These are phyloP conservation scores for Pseudocheirus occidentalis DNA, from an alignment of 2,797 vertebrate genomes.

Conservation along the genomic window DNA sequence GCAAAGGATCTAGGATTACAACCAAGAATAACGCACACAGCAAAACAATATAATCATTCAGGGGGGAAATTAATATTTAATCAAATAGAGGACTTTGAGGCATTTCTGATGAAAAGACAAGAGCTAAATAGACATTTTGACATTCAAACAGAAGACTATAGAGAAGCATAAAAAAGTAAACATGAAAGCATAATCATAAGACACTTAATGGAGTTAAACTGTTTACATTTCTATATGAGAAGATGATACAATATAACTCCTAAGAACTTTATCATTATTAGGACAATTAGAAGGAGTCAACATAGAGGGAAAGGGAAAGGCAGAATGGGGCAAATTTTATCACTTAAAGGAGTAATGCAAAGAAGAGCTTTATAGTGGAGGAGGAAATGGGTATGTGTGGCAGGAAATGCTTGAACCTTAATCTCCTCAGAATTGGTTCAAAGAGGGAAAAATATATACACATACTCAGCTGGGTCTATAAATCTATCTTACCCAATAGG, in stretches of 20 bases:
- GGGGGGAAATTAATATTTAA: neutral
- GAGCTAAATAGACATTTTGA: neutral
- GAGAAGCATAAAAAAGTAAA: neutral
- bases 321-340: no score
- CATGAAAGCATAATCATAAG: neutral
- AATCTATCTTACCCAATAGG: neutral
- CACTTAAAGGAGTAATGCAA: no score
- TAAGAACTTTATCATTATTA: neutral
- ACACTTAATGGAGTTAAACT: neutral
- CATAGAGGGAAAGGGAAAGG: neutral
- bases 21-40: neutral
- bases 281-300: neutral
- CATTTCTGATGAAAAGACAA: neutral
- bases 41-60: neutral
- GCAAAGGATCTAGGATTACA: neutral
- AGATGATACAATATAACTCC: neutral
- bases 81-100: neutral
- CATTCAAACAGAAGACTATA: neutral
- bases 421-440: no score
- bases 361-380: no score
- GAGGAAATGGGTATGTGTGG: no score
- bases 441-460: neutral
- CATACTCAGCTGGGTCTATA: neutral
- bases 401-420: no score
- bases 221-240: neutral